Conservation (phyloP, 2,888 invertebrate species). For the Rhagium mordax region DNA sequence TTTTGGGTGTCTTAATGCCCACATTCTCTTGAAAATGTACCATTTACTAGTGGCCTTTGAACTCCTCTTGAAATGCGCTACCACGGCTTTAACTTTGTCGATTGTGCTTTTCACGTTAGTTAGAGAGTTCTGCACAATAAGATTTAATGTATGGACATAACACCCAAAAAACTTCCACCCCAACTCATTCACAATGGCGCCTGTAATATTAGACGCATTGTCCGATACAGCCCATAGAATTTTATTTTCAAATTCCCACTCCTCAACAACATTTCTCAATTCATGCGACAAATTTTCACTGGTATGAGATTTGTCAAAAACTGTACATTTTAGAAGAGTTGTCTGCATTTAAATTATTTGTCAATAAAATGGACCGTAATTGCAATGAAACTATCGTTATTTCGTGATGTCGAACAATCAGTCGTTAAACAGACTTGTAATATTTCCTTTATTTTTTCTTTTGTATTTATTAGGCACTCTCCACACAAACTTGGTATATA, state of each 20-base stretch:
- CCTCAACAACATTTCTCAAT: conserved; percentile 11
- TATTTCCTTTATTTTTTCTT: conserved; percentile 31
- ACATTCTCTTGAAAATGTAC: neutral
- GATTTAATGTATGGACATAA: conserved; percentile 41
- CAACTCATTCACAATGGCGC: neutral
- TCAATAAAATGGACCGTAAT: conserved; percentile 37
- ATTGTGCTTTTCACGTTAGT: conserved; percentile 1
- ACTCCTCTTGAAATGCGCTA: conserved; percentile 39
- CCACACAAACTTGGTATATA: conserved; percentile 36
- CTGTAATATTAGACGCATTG: conserved; percentile 36
- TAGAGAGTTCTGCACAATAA: conserved; percentile 32
- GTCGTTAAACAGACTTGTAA: conserved; percentile 34
- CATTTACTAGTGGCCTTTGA: conserved; percentile 33
- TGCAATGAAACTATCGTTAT: conserved; percentile 34
- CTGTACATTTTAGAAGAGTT: conserved; percentile 21
- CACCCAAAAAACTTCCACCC: conserved; percentile 33
- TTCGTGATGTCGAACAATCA: conserved; percentile 39
- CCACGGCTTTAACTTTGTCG: conserved; percentile 39
- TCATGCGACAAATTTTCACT: conserved; percentile 22
- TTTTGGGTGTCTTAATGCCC: conserved; percentile 35
- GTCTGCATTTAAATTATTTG: conserved; percentile 25
- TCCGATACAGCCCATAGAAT: conserved; percentile 29
- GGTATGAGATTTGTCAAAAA: conserved; percentile 32
- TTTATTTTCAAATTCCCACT: conserved; percentile 34
- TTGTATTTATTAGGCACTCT: conserved; percentile 29